phyloP scores from a whole-genome alignment of 2,888 invertebrate species.

The Lithophane socia region DNA sequence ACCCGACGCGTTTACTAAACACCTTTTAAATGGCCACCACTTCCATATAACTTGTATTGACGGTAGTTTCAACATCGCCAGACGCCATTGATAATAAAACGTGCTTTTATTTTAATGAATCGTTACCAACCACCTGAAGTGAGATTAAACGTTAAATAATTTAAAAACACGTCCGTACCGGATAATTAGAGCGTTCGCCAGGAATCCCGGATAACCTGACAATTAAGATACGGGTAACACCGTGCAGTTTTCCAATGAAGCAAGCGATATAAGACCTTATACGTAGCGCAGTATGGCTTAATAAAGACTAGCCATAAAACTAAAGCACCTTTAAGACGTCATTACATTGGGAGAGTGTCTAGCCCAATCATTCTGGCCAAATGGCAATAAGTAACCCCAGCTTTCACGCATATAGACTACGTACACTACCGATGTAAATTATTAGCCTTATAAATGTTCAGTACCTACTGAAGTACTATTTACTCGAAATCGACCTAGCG shows the following conservation, averaged over 20 bases:
- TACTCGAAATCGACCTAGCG: conserved; percentile 1
- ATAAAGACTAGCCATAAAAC: conserved; percentile 36
- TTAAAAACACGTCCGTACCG: conserved; percentile 63
- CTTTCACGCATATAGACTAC: not conserved
- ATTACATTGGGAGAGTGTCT: conserved; percentile 16
- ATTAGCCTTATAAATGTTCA: conserved; percentile 9
- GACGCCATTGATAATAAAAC: conserved; percentile 44
- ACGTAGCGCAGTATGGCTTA: conserved; percentile 47
- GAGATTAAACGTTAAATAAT: conserved; percentile 59
- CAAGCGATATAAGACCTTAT: conserved; percentile 64
- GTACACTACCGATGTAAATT: conserved; percentile 3
- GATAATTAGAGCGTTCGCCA: conserved; percentile 67
- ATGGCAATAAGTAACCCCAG: not conserved
- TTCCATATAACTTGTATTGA: conserved; percentile 29
- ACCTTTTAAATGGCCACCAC: conserved; percentile 32
- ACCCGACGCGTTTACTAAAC: not conserved
- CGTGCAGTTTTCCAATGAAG: conserved; percentile 65
- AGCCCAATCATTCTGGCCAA: conserved; percentile 20
- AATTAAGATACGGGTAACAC: conserved; percentile 70
- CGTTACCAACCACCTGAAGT: conserved; percentile 45
- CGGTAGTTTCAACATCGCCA: conserved; percentile 29
- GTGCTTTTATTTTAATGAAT: conserved; percentile 59
- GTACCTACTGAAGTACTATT: no score
- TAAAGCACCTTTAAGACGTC: conserved; percentile 32
- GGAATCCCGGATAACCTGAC: conserved; percentile 64